Percentiles rank a stretch among this genome's conserved stretches.
Conservation (phyloP, 1,140 invertebrate genomes). For the Eupristina koningsbergeri region DNA sequence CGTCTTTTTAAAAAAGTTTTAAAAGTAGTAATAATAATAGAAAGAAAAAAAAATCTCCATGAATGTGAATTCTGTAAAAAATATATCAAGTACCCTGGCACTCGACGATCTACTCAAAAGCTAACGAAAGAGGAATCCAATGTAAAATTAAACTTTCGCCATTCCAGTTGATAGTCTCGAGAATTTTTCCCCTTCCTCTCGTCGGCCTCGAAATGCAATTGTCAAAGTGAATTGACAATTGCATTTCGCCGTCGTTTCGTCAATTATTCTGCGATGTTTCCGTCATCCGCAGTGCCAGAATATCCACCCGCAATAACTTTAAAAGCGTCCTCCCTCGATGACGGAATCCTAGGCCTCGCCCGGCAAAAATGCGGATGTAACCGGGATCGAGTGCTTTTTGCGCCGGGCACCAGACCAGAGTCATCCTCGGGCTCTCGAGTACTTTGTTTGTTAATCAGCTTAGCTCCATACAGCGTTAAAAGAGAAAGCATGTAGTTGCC, state of each 20-base stretch:
- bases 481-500: slow-evolving; percentile 15
- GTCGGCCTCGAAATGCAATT: background rate
- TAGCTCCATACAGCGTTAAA: slow-evolving; percentile 9
- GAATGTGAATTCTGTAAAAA: background rate
- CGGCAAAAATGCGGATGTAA: background rate
- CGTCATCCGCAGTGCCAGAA: background rate
- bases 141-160: background rate
- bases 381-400: background rate
- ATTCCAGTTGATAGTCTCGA: too few relatives aligned
- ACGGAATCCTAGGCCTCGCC: background rate
- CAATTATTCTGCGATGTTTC: slow-evolving; percentile 24
- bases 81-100: background rate
- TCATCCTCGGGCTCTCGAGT: background rate
- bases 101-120: background rate
- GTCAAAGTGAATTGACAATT: slow-evolving; percentile 10
- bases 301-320: background rate
- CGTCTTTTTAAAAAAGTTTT: too few relatives aligned
- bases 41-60: background rate
- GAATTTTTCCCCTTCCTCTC: background rate
- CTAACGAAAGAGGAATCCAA: background rate
- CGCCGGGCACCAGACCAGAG: background rate
- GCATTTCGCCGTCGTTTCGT: too few relatives aligned
- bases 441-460: slow-evolving; percentile 33
- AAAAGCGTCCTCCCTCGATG: background rate
- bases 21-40: too few relatives aligned